Evolutionary conservation across 30 jellyfish, hydroid and myxozoan genomes (phyloP), one percentile per base, ranked within the genome.

Genomic region (Aurelia aurita): DNA sequence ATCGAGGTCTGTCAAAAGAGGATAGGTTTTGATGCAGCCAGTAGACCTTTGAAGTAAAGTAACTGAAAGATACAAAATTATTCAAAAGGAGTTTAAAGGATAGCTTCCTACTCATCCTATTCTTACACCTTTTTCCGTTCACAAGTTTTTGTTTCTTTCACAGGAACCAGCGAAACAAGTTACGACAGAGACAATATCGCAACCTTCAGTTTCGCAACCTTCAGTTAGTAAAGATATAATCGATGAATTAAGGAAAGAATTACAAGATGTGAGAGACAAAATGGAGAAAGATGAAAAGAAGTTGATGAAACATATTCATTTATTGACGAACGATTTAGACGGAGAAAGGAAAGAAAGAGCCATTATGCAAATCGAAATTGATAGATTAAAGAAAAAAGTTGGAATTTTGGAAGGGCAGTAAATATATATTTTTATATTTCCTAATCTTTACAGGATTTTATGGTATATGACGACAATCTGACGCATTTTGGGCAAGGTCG

Each of bases 291-390:
- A 86, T 94, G 97, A 93, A 69, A 93, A 88, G 79, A 88, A 84
- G 76, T 80, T 93, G 22, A 44, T 81, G 86, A 87, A 81, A 65
- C 84, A 70, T 26, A 75, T 93, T 20, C 60, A 63, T 28, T 83
- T 81, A 32, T 87, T 93, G 63, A 82, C 97, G 58, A 94, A 93
- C 74, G 97, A 93, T 72, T 79, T 93, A 29, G 98, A 93, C 66
- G 76, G 51, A 2, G 97, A 87, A 75, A 76, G 96, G 45, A 93
- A 87, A 64, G 57, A 55, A 11, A 79, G 94, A 2, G 89, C 91
- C 45, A 88, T 39, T 71, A 70, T 88, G 84, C 88, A 80, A 57
- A 89, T 93, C 31, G 98, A 93, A 76, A 74, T 93, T 13, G 98
- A 93, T 75, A 75, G 98, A 62, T 69, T 93, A 72, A 82, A 88